Base-by-base conservation (phyloP, 1,140 invertebrate genomes). In the Lineus longissimus region DNA sequence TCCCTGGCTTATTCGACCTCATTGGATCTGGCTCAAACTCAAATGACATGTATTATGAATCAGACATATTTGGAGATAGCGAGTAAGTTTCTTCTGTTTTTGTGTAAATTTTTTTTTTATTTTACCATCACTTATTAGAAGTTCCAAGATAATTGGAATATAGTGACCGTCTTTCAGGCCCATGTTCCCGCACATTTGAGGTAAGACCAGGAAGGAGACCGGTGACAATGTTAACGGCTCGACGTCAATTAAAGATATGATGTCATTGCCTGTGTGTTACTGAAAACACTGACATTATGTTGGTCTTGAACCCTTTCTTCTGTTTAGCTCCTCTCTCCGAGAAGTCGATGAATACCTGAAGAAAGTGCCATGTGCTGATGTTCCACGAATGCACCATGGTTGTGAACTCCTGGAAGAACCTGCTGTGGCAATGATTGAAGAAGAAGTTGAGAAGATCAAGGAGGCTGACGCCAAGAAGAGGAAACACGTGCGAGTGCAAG, bases 341-440 rank as follows among this genome's bases (percentile, higher is more conserved):
- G 85, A 88, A 56, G 78, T 92, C 7, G 68, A 83, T 1, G 79
- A 82, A 4, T 95, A 90, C 88, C 69, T 95, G 33, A 91, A 90
- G 66, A 80, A 81, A 1, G 85, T 91, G 68, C 86, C 88, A 0
- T 87, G 86, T 66, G 73, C 76, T 9, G 84, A 81, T 15, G 82
- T 88, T 0, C 84, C 87, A 36, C 81, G 85, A 0, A 83, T 87
- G 11, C 73, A 85, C 0, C 90, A 88, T 73, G 90, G 89, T 9
- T 86, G 87, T 0, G 84, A 88, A 30, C 83, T 86, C 0, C 70
- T 93, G 0, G 90, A 93, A 68, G 82, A 87, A 0, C 87, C 88
- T 36, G 81, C 91, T 41, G 84, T 94, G 6, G 73, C 82, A 36
- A 78, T 81, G 1, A 76, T 94, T 0, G 86, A 90, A 59, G 71